Percentiles rank a stretch among this genome's conserved stretches.
Evolutionary conservation across 2,888 invertebrate genomes (phyloP).

Genomic region (Dasysyrphus albostriatus): DNA sequence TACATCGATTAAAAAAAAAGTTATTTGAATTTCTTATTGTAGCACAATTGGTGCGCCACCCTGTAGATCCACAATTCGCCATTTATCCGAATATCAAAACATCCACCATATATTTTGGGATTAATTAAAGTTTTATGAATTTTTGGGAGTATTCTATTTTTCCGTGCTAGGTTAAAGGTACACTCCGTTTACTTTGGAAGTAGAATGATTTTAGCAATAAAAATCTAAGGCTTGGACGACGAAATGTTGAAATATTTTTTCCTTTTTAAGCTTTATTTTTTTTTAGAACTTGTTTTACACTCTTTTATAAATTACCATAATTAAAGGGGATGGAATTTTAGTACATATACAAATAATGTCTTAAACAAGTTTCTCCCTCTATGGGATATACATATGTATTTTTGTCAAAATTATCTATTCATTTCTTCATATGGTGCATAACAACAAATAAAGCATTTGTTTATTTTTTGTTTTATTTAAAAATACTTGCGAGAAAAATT

Average conservation of each 20-base stretch:
- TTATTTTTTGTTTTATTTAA: background rate
- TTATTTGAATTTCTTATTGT: too few relatives aligned
- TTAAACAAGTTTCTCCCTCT: background rate
- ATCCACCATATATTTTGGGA: too few relatives aligned
- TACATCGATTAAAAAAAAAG: too few relatives aligned
- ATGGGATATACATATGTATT: background rate
- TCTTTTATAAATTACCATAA: background rate
- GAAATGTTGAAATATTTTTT: background rate
- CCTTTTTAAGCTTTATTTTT: background rate
- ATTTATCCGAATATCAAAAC: too few relatives aligned
- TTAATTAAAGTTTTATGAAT: too few relatives aligned
- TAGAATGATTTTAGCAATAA: too few relatives aligned
- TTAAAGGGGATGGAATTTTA: background rate
- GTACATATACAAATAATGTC: background rate
- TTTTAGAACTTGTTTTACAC: background rate
- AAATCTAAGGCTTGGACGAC: too few relatives aligned
- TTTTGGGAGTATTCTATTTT: too few relatives aligned
- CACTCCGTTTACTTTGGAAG: too few relatives aligned
- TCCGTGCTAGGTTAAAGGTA: too few relatives aligned
- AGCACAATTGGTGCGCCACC: too few relatives aligned
- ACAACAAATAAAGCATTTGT: background rate
- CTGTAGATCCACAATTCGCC: too few relatives aligned
- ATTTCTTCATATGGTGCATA: background rate
- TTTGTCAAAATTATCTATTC: background rate
- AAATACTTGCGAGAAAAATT: background rate